Percentiles rank a stretch among this genome's conserved stretches.
phyloP scores from a whole-genome alignment of 1,140 invertebrate species.

The Listronotus bonariensis region DNA sequence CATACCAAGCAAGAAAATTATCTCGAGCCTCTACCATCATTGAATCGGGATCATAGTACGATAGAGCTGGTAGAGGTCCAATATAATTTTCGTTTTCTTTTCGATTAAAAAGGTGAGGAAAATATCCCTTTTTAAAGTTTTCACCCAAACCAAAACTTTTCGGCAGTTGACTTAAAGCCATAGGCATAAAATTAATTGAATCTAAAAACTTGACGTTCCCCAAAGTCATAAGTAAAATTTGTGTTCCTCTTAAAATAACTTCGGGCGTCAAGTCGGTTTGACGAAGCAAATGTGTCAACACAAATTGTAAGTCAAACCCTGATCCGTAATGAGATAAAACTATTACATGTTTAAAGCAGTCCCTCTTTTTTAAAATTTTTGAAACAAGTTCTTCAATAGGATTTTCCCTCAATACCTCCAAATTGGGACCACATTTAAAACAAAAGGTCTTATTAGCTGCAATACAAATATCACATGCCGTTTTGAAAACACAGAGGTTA shows the following conservation, averaged over 20 bases:
- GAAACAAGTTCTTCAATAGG: neutral
- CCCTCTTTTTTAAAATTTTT: neutral
- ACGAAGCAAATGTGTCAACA: conserved; percentile 12
- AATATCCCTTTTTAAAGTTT: conserved; percentile 35
- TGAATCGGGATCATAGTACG: conserved; percentile 23
- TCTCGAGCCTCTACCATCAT: conserved; percentile 13
- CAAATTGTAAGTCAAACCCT: conserved; percentile 16
- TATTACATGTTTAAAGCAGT: conserved; percentile 13
- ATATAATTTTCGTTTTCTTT: conserved; percentile 27
- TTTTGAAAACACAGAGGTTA: conserved; percentile 21
- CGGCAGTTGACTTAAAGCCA: conserved; percentile 19
- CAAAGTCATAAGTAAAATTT: conserved; percentile 6
- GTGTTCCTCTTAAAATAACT: conserved; percentile 8
- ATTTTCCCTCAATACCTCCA: neutral
- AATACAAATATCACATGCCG: conserved; percentile 8
- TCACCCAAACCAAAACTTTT: conserved; percentile 16
- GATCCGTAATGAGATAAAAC: conserved; percentile 16
- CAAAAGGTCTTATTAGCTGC: neutral
- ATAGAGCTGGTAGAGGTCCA: conserved; percentile 17
- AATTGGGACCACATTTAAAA: conserved; percentile 5
- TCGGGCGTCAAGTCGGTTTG: neutral
- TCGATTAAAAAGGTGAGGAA: conserved; percentile 37
- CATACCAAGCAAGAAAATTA: conserved; percentile 26
- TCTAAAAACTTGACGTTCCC: conserved; percentile 25
- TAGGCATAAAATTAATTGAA: conserved; percentile 24